Percentiles rank a stretch among this genome's conserved stretches.
These are phyloP conservation scores for Stigmatopora nigra DNA, from an alignment of 2,113 vertebrate genomes.

Conservation along the genomic window DNA sequence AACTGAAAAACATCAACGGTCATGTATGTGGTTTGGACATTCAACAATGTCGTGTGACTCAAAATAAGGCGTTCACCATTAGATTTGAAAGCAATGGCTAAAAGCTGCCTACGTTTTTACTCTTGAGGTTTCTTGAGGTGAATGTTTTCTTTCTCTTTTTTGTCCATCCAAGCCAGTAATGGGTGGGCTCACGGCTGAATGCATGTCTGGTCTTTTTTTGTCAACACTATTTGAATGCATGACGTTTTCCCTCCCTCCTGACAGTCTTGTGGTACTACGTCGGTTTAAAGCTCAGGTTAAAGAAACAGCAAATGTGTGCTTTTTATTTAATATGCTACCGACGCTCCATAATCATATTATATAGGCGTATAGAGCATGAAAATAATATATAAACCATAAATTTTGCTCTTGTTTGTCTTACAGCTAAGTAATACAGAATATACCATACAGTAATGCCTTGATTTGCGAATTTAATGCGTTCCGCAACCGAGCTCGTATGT, in stretches of 20 bases:
- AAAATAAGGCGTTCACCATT: background rate
- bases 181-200: background rate
- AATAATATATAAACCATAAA: too few relatives aligned
- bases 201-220: background rate
- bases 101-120: rapidly evolving
- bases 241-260: constrained; percentile 66
- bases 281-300: constrained; percentile 37
- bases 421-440: too few relatives aligned
- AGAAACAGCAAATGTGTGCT: constrained; percentile 36
- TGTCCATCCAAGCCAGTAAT: background rate
- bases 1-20: background rate
- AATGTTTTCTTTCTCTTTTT: background rate
- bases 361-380: too few relatives aligned
- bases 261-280: constrained; percentile 1
- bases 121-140: background rate
- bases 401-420: too few relatives aligned
- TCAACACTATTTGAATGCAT: constrained; percentile 61
- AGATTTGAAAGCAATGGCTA: background rate
- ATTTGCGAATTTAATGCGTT: too few relatives aligned
- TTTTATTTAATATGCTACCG: too few relatives aligned
- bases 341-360: too few relatives aligned
- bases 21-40: constrained; percentile 12
- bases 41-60: constrained; percentile 5
- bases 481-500: too few relatives aligned
- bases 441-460: too few relatives aligned